A percentile compares a stretch with the other conserved stretches of the same genome.
Conservation (phyloP, 2,113 vertebrate genomes). For the Solenodon paradoxus region DNA sequence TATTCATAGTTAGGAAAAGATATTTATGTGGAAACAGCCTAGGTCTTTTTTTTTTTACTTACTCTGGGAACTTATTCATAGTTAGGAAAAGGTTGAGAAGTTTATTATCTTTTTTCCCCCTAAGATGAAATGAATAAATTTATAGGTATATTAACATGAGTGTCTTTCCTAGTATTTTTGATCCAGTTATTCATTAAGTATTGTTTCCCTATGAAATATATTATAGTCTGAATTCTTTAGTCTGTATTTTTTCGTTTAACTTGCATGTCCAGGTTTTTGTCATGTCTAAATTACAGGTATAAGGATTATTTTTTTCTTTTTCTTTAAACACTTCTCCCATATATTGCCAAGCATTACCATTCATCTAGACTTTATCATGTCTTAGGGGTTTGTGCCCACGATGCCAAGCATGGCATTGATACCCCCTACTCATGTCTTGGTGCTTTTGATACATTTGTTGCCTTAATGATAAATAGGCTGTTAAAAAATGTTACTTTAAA, state of each 20-base stretch:
- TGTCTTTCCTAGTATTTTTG: not conserved
- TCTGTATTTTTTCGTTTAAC: not conserved
- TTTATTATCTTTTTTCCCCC: not conserved
- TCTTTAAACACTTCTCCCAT: not conserved
- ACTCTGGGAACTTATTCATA: not conserved
- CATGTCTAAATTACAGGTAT: not conserved
- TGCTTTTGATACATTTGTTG: not conserved
- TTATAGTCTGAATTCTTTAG: conserved; percentile 1
- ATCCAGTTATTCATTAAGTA: not conserved
- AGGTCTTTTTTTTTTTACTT: not conserved
- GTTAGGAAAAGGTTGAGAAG: not conserved
- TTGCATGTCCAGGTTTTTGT: not conserved
- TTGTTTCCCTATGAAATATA: not conserved
- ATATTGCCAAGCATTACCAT: not conserved
- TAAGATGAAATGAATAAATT: not conserved
- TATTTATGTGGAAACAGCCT: too few relatives aligned
- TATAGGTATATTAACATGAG: not conserved
- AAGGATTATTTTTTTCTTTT: not conserved
- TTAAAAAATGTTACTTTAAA: conserved; percentile 7
- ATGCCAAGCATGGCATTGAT: not conserved
- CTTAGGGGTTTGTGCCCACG: not conserved
- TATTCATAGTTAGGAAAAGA: not conserved
- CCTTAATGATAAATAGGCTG: not conserved
- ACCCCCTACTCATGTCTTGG: not conserved
- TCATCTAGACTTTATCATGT: not conserved